Percentiles rank a stretch among this genome's conserved stretches.
Evolutionary conservation across 1,140 invertebrate species (phyloP).

Genomic region (Saccostrea cuccullata): DNA sequence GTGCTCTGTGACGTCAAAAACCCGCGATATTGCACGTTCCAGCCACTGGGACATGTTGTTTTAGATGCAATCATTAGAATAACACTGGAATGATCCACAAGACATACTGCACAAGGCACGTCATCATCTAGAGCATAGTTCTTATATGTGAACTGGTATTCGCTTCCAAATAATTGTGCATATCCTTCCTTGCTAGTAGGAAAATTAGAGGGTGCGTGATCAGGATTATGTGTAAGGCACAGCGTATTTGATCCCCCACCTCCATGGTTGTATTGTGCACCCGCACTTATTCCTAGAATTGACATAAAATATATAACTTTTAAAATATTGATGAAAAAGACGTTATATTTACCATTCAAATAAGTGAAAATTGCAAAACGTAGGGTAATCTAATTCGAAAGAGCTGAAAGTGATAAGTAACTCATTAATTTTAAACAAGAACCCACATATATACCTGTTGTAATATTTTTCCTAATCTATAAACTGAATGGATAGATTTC

Average conservation of each 20-base stretch:
- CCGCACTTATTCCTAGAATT: background rate
- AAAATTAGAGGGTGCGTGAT: background rate
- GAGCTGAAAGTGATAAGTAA: no score
- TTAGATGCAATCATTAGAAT: constrained; percentile 32
- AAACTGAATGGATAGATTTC: no score
- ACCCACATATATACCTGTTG: no score
- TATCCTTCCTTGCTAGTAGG: background rate
- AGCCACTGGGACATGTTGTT: background rate
- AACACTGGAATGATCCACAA: background rate
- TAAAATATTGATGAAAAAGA: no score
- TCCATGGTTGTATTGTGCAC: background rate
- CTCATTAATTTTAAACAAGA: no score
- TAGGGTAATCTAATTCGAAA: no score
- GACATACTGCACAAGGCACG: constrained; percentile 47
- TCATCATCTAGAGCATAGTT: constrained; percentile 16
- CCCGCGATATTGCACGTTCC: constrained; percentile 19
- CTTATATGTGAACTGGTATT: constrained; percentile 27
- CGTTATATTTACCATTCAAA: no score
- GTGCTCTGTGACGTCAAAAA: background rate
- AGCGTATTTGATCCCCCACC: background rate
- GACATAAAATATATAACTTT: no score
- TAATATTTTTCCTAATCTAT: no score
- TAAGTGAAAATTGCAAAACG: no score
- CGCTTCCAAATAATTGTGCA: constrained; percentile 22
- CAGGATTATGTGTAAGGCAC: background rate